phyloP scores from a whole-genome alignment of 2,113 vertebrate genomes.

The Eonycteris spelaea region DNA sequence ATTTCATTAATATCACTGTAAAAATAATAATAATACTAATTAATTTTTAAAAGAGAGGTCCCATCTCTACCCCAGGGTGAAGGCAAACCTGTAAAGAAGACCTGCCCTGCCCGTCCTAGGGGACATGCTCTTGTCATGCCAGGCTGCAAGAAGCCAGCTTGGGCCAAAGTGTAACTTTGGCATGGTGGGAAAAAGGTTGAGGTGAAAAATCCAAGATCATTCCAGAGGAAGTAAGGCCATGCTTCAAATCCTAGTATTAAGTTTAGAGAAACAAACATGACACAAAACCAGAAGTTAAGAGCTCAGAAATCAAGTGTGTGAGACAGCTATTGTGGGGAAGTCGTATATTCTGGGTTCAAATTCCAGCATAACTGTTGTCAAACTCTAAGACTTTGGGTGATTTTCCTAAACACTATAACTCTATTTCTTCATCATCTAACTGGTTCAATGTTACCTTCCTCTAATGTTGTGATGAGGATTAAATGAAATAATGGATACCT shows the following conservation, averaged over 20 bases:
- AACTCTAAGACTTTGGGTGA: neutral
- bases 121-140: neutral
- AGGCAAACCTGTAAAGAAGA: neutral
- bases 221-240: neutral
- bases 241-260: neutral
- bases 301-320: neutral
- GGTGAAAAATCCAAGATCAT: neutral
- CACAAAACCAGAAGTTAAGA: neutral
- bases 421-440: neutral
- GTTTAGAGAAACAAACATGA: neutral
- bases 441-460: neutral
- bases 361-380: neutral
- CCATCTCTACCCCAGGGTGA: neutral
- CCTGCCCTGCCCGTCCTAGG: neutral
- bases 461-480: neutral
- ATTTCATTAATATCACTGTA: too few relatives aligned
- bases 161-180: rapidly evolving
- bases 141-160: neutral
- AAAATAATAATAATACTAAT: too few relatives aligned
- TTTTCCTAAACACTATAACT: neutral
- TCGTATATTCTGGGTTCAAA: neutral
- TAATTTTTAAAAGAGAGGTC: neutral
- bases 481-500: neutral
- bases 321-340: neutral
- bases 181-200: neutral